Percentiles rank a stretch among this genome's conserved stretches.
phyloP scores from a whole-genome alignment of 2,888 invertebrate species.

The Uropetala carovei region DNA sequence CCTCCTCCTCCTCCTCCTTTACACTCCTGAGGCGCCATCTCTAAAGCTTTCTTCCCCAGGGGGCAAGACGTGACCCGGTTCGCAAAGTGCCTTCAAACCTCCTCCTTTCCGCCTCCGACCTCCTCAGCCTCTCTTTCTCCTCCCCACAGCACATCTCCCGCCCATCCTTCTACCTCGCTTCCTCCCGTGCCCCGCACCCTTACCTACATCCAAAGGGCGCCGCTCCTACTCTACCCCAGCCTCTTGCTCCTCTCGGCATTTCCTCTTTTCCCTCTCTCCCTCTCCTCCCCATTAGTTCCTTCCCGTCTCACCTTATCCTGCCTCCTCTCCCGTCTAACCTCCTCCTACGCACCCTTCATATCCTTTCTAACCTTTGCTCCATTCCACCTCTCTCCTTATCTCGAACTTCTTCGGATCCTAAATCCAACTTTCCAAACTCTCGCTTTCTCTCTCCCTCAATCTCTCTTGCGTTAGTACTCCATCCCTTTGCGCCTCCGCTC shows the following conservation, averaged over 20 bases:
- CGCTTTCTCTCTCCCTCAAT: too few relatives aligned
- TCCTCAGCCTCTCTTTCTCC: too few relatives aligned
- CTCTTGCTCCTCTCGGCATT: neutral
- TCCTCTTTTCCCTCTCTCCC: neutral
- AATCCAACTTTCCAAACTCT: too few relatives aligned
- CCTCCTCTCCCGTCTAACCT: neutral
- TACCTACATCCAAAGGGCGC: neutral
- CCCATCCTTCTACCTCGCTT: too few relatives aligned
- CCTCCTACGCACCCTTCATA: neutral
- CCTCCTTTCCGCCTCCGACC: neutral
- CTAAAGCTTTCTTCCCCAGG: conserved; percentile 21
- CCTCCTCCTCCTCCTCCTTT: neutral
- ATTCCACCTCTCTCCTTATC: neutral
- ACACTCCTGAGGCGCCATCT: neutral
- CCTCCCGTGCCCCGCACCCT: neutral
- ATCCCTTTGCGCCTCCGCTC: too few relatives aligned
- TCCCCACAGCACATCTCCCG: too few relatives aligned
- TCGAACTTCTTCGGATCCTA: neutral
- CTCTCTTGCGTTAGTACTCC: too few relatives aligned
- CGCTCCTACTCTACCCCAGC: neutral
- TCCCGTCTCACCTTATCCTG: neutral
- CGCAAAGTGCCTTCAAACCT: neutral
- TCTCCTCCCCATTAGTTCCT: neutral
- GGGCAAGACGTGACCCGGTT: conserved; percentile 28
- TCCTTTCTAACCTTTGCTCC: neutral